Conservation (phyloP, 2,888 invertebrate genomes). For the Ophraella communa region DNA sequence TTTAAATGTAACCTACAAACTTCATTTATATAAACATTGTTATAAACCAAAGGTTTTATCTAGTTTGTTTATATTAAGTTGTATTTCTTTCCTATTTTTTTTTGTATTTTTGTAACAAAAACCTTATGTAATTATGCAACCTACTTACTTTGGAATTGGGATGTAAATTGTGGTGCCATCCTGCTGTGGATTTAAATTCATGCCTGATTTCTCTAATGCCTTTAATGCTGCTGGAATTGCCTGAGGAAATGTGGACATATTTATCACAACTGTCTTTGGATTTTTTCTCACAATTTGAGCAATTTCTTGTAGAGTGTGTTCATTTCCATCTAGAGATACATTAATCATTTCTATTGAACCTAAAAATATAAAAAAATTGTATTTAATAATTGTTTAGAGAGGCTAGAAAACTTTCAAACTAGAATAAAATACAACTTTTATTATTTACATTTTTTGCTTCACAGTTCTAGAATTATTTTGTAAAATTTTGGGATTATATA, state of each 20-base stretch:
- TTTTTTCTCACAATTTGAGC: slow-evolving; percentile 87
- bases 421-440: no score
- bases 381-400: no score
- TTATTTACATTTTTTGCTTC: no score
- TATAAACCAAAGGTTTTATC: no score
- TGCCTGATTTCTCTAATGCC: slow-evolving; percentile 79
- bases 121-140: neutral
- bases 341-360: slow-evolving; percentile 79
- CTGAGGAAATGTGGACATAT: slow-evolving; percentile 85
- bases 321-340: slow-evolving; percentile 79
- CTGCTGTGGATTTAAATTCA: slow-evolving; percentile 93
- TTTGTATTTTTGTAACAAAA: no score
- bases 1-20: no score
- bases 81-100: no score
- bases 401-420: no score
- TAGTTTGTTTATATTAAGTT: no score
- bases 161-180: slow-evolving; percentile 91
- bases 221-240: slow-evolving; percentile 80
- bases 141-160: slow-evolving; percentile 81
- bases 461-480: no score
- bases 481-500: no score
- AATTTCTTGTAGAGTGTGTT: slow-evolving; percentile 84
- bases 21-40: no score
- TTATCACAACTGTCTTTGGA: slow-evolving; percentile 84
- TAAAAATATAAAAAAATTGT: slow-evolving; percentile 44